phyloP scores from a whole-genome alignment of 2,888 invertebrate genomes.

The Achlya flavicornis region DNA sequence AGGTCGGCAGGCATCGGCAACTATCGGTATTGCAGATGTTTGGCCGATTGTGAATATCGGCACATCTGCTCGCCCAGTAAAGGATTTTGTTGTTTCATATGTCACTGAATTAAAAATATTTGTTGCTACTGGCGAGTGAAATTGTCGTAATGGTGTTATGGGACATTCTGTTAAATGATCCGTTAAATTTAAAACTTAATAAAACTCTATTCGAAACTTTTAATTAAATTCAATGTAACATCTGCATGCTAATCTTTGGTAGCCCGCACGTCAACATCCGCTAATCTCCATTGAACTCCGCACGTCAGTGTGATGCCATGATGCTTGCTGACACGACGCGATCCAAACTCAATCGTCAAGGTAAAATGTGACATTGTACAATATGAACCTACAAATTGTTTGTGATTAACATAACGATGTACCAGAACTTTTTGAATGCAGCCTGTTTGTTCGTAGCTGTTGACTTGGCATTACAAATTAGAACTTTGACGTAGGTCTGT shows the following conservation, averaged over 20 bases:
- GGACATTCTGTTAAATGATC: too few relatives aligned
- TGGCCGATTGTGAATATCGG: constrained; percentile 12
- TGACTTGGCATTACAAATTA: not conserved
- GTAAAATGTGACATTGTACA: constrained; percentile 44
- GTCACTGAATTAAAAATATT: constrained; percentile 1
- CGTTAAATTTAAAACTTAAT: too few relatives aligned
- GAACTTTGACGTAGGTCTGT: not conserved
- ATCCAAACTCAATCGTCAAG: constrained; percentile 30
- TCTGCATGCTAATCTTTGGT: constrained; percentile 49
- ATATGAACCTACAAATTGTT: constrained; percentile 21
- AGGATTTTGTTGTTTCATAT: constrained; percentile 6
- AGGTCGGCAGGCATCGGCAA: constrained; percentile 10
- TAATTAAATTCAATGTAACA: constrained; percentile 25
- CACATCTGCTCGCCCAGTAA: constrained; percentile 17
- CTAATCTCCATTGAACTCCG: constrained; percentile 59
- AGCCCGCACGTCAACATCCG: constrained; percentile 67
- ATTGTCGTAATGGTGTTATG: too few relatives aligned
- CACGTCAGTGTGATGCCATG: constrained; percentile 34
- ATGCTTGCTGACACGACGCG: constrained; percentile 8
- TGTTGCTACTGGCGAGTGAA: not conserved
- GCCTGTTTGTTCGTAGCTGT: not conserved
- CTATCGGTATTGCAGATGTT: constrained; percentile 4
- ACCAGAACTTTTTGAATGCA: constrained; percentile 7
- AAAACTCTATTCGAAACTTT: not conserved
- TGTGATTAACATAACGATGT: constrained; percentile 38